These are phyloP conservation scores for Ovis aries DNA, from an alignment of 2,113 vertebrate species.

Conservation along the genomic window DNA sequence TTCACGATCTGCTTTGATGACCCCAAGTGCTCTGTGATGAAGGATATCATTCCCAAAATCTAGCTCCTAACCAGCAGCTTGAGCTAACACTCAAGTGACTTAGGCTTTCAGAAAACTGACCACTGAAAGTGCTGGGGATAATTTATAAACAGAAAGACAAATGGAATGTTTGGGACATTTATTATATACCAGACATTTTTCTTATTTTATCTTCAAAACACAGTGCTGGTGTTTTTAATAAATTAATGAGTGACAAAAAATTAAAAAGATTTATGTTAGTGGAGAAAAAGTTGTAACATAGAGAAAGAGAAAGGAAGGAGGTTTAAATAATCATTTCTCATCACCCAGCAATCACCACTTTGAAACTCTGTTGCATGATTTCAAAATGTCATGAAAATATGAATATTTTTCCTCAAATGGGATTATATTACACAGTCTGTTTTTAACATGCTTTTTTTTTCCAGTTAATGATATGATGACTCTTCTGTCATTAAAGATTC, in stretches of 20 bases:
- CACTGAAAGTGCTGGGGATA: neutral
- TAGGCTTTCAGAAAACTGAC: neutral
- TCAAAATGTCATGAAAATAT: neutral
- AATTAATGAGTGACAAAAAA: neutral
- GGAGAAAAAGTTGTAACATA: neutral
- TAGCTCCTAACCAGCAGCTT: neutral
- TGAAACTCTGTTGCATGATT: neutral
- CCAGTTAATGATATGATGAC: neutral
- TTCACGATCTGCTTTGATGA: neutral
- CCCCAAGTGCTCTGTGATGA: too few relatives aligned
- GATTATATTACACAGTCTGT: neutral
- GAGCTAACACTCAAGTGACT: too few relatives aligned
- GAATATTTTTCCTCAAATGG: neutral
- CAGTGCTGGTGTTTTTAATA: neutral
- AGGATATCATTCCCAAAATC: neutral
- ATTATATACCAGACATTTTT: neutral
- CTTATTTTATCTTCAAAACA: neutral
- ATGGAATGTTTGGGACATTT: neutral
- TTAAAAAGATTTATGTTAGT: neutral
- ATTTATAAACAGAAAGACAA: neutral
- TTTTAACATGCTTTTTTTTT: neutral
- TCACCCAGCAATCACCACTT: neutral
- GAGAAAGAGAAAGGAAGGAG: neutral
- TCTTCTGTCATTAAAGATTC: neutral
- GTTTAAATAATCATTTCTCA: neutral